Base-by-base conservation (phyloP, 1,140 invertebrate species). In the Heterodera carotae region DNA sequence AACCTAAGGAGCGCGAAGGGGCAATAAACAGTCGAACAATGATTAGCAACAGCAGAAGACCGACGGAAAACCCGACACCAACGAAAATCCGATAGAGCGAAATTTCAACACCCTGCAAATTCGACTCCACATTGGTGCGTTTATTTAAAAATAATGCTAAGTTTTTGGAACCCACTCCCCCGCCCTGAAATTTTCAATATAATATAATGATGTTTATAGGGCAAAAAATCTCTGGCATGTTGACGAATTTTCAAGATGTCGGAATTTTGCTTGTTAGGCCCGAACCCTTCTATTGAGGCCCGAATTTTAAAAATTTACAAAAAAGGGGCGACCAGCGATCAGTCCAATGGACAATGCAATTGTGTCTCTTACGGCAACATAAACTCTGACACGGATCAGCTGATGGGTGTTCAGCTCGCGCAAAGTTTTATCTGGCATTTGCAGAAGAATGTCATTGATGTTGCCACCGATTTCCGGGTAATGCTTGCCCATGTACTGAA, bases 391-490 rank as follows among this genome's bases (percentile, higher is more conserved):
- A 12, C 81, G 75, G 71, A 85, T 29, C 27, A 18, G 5, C 36
- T 74, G 72, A 39, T 56, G 27, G 25, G 7, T 22, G 53, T 64
- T 56, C 56, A 74, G 34, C 7, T 74, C 75, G 59, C 36, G 72
- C 22, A n/a, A n/a, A n/a, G 80, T 76, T 31, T 76, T 27, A 60
- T 86, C 76, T 18, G 70, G 78, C 62, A 86, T 64, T 22, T 88
- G 70, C 12, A 76, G 43, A 33, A 85, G 80, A 7, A 86, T 80
- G 59, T 84, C 79, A 15, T 48, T 78, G 34, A 80, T 59, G 34
- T 77, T 78, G 36, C 85, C 85, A 39, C 85, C 85, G 48, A 88
- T 59, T 18, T 86, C 79, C 1, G 84, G 83, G 75, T 81, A 88
- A 70, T 82, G 69, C 43, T 72, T n/a, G 72, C 88, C 84, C 25